Percentiles rank a stretch among this genome's conserved stretches.
These are phyloP conservation scores for Tetropium fuscum DNA, from an alignment of 2,888 invertebrate species.

Conservation along the genomic window DNA sequence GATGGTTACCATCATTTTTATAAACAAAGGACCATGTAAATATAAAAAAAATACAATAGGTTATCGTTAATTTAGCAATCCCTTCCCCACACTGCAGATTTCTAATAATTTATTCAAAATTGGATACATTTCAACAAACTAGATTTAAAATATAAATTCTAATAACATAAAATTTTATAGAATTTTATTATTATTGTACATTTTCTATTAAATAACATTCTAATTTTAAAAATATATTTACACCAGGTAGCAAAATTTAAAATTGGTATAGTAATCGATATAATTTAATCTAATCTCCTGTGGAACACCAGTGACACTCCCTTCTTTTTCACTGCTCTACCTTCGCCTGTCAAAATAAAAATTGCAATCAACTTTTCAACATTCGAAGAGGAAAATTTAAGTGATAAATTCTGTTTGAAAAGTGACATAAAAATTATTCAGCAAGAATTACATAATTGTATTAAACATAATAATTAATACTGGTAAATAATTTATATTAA, in stretches of 20 bases:
- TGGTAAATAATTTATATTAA: no score
- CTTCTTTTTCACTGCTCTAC: constrained; percentile 34
- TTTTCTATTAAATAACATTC: constrained; percentile 5
- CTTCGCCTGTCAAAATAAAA: constrained; percentile 53
- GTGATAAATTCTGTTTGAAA: no score
- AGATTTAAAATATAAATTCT: constrained; percentile 12
- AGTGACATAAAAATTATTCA: background rate
- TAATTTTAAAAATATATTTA: constrained; percentile 23
- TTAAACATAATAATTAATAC: no score
- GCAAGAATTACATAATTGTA: no score
- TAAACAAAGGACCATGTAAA: no score
- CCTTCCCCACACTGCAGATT: no score
- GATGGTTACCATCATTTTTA: no score
- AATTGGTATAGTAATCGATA: constrained; percentile 9
- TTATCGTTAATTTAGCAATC: no score
- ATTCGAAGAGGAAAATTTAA: constrained; percentile 3
- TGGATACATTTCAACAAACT: no score
- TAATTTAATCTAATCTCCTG: constrained; percentile 11
- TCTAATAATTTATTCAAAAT: no score
- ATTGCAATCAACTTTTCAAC: constrained; percentile 15
- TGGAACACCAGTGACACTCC: constrained; percentile 15
- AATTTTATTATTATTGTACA: constrained; percentile 8
- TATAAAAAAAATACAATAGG: no score
- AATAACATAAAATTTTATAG: constrained; percentile 15
- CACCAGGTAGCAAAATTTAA: constrained; percentile 21